These are phyloP conservation scores for Kryptolebias marmoratus DNA, from an alignment of 2,113 vertebrate genomes.

Conservation along the genomic window DNA sequence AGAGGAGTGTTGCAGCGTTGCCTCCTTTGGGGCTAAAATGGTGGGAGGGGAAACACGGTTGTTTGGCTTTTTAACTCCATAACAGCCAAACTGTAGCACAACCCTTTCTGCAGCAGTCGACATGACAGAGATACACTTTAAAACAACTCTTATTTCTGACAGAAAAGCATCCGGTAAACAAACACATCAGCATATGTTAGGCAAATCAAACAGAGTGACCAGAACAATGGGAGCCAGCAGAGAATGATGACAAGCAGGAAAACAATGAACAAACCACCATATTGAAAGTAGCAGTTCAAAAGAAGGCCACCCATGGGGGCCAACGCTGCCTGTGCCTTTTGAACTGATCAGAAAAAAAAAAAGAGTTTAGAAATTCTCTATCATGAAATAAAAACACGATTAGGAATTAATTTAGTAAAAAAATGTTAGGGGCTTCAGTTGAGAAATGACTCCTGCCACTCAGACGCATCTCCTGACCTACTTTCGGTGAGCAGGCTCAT, in stretches of 20 bases:
- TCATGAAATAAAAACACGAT: neutral
- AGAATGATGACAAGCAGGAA: conserved; percentile 41
- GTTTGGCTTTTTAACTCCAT: conserved; percentile 18
- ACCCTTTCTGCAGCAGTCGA: neutral
- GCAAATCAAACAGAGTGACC: conserved; percentile 3
- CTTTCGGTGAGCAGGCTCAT: conserved; percentile 44
- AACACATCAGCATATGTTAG: conserved; percentile 3
- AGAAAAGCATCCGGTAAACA: neutral
- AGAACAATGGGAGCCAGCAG: conserved; percentile 55
- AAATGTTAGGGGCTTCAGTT: neutral
- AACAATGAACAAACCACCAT: conserved; percentile 58
- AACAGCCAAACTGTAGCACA: conserved; percentile 15
- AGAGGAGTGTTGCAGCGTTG: neutral
- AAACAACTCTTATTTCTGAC: neutral
- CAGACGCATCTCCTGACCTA: conserved; percentile 46
- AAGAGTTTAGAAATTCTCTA: neutral
- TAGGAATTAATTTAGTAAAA: neutral
- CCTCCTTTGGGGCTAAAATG: neutral
- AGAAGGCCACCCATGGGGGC: conserved; percentile 35
- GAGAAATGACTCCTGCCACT: conserved; percentile 13
- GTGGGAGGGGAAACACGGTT: conserved; percentile 17
- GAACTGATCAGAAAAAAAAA: neutral
- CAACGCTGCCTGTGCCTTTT: conserved; percentile 22
- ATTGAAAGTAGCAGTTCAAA: conserved; percentile 52
- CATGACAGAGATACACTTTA: neutral